Evolutionary conservation across 2,113 vertebrate species (phyloP), one percentile per base, ranked within the genome.

Genomic region (Lontra canadensis): DNA sequence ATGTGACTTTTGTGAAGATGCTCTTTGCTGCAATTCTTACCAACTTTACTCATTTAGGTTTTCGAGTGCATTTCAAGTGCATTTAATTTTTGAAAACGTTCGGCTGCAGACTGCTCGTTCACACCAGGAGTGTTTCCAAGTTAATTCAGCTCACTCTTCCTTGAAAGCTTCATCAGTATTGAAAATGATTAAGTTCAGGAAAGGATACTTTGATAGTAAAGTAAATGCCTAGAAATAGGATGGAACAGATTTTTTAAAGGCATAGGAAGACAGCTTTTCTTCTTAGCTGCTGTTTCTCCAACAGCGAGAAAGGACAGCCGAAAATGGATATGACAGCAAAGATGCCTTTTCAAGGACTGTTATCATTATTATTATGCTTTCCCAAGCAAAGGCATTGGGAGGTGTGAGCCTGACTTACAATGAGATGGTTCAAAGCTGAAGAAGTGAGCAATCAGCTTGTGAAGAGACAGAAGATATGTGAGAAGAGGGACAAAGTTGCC

Each of bases 11-110:
- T 0, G 0, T 59, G 69, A 96, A 83, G 81, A 49, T 47, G 67
- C 67, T 94, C 91, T 96, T 93, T 94, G 85, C 89, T 81, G 88
- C 34, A 42, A 14, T 96, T 97, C 91, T 97, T 65, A 94, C 82
- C 88, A 89, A 59, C 42, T 96, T 94, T 39, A 69, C 65, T 90
- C 94, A 93, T 88, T 69, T 81, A 59, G 78, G 73, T 67, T 76
- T 96, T 93, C 10, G 67, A 94, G 93, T 98, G 20, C 69, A 61
- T 94, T 94, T 96, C 52, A 74, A 96, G 95, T 96, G 26, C 90
- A 91, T 97, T 96, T 96, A 88, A 96, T 90, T 96, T 97, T 96
- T 93, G 88, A 89, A 95, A 96, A 82, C 6, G 5, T 94, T 91
- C 85, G 74, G 31, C 80, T 39, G n/a, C 61, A 91, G 65, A 91